Evolutionary conservation across 2,888 invertebrate species (phyloP).

Genomic region (Stomorhina lunata): DNA sequence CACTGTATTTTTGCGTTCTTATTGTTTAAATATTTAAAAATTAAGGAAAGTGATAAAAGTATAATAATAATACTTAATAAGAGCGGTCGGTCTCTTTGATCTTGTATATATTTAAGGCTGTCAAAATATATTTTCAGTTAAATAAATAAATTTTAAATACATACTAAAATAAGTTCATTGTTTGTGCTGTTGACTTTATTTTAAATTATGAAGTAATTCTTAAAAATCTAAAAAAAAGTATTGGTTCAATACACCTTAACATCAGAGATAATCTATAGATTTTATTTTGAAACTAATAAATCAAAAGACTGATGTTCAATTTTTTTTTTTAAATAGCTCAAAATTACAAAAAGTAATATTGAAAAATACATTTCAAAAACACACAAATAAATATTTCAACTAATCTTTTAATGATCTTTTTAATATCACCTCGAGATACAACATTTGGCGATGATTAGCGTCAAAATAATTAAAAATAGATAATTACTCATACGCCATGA

Average conservation of each 20-base stretch:
- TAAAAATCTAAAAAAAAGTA: background rate
- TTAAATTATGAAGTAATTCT: conserved; percentile 2
- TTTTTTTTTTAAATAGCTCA: background rate
- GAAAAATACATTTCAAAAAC: background rate
- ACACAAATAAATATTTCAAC: background rate
- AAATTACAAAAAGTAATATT: background rate
- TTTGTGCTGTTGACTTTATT: conserved; percentile 4
- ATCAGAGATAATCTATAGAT: conserved; percentile 29
- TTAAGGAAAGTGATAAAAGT: background rate
- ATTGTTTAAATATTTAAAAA: background rate
- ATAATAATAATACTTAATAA: background rate
- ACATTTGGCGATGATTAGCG: background rate
- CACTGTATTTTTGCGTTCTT: conserved; percentile 11
- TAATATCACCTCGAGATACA: no score
- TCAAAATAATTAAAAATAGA: conserved; percentile 41
- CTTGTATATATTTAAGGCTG: conserved; percentile 41
- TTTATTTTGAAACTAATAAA: no score
- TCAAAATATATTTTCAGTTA: conserved; percentile 49
- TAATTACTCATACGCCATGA: conserved; percentile 63
- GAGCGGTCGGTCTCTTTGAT: conserved; percentile 61
- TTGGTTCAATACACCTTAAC: conserved; percentile 10
- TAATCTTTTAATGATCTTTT: background rate
- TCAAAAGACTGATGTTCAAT: background rate
- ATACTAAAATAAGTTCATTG: no score
- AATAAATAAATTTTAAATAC: conserved; percentile 49